These are phyloP conservation scores for Prunella himalayana DNA, from an alignment of 2,113 vertebrate genomes.

Conservation along the genomic window DNA sequence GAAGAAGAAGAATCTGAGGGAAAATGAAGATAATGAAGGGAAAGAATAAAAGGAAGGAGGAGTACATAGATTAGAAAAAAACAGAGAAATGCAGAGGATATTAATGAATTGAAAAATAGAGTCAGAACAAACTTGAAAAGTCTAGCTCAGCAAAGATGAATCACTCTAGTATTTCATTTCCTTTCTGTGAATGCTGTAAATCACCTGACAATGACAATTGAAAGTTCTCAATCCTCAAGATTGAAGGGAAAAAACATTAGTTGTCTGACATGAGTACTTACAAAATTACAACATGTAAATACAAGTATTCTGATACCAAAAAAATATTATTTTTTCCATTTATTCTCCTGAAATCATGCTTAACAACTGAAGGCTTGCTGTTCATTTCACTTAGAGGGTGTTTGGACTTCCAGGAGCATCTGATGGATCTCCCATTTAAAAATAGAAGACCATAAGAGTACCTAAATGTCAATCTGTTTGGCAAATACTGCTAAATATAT, in stretches of 20 bases:
- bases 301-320: not conserved
- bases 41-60: not conserved
- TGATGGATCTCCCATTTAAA: not conserved
- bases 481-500: not conserved
- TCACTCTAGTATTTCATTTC: not conserved
- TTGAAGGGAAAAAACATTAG: not conserved
- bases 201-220: not conserved
- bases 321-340: not conserved
- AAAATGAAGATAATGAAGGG: not conserved
- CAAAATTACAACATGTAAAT: not conserved
- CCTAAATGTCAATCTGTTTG: not conserved
- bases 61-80: not conserved
- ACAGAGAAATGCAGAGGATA: not conserved
- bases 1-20: not conserved
- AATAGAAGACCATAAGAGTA: not conserved
- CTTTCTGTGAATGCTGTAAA: not conserved
- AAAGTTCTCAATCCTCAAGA: not conserved
- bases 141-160: not conserved
- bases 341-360: not conserved
- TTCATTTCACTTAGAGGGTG: not conserved
- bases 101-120: not conserved
- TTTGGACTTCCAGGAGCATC: not conserved
- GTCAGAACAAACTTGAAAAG: not conserved
- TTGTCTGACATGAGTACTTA: not conserved
- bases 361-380: not conserved